A percentile compares a stretch with the other conserved stretches of the same genome.
These are phyloP conservation scores for Epinotia nisella DNA, from an alignment of 2,888 invertebrate species.

Conservation along the genomic window DNA sequence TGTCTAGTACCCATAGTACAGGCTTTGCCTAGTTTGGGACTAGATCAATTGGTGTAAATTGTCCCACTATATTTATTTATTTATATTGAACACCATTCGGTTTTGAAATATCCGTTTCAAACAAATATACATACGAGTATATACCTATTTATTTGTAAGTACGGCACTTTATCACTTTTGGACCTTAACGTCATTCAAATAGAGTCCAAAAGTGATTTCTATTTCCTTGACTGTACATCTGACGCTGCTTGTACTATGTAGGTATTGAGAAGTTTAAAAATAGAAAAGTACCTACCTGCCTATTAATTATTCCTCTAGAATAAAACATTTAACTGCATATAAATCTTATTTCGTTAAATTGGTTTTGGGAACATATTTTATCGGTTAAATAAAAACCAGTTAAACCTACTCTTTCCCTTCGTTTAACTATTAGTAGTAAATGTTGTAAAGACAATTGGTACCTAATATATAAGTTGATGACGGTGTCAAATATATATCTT, in stretches of 20 bases:
- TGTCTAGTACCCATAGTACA: no score
- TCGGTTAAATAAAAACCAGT: conserved; percentile 45
- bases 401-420: conserved; percentile 46
- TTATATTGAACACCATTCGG: background rate
- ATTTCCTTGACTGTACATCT: no score
- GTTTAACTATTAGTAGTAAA: conserved; percentile 57
- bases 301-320: conserved; percentile 37
- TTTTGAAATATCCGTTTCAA: background rate
- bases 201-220: no score
- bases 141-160: no score
- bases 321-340: conserved; percentile 2
- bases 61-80: no score
- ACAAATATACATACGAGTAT: no score
- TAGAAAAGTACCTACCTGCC: background rate
- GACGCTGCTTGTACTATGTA: background rate
- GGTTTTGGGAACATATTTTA: conserved; percentile 40
- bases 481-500: conserved; percentile 82
- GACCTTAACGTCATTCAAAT: no score
- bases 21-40: no score
- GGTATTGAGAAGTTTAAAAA: background rate
- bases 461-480: conserved; percentile 77
- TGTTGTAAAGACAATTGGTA: conserved; percentile 67
- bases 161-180: no score
- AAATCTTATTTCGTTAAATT: conserved; percentile 29
- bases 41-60: no score